phyloP scores from a whole-genome alignment of 2,113 vertebrate species.

The Theropithecus gelada region DNA sequence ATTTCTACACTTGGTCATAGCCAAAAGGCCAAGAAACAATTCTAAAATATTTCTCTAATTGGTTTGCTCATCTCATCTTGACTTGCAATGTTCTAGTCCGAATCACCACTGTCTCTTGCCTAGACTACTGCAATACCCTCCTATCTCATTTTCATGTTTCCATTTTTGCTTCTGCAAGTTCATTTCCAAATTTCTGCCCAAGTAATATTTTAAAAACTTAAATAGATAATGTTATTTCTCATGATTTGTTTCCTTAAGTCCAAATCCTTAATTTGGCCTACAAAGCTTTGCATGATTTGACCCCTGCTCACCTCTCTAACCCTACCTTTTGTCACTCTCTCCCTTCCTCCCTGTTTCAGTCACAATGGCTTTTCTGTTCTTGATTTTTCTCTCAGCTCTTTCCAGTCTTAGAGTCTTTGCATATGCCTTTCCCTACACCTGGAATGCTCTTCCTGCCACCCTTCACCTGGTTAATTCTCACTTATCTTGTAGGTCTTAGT shows the following conservation, averaged over 20 bases:
- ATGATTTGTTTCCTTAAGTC: neutral
- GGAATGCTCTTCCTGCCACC: neutral
- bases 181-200: neutral
- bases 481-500: neutral
- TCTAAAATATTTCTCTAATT: neutral
- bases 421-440: neutral
- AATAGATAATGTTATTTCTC: neutral
- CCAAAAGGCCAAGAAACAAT: too few relatives aligned
- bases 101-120: neutral
- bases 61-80: neutral
- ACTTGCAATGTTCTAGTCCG: neutral
- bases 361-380: neutral
- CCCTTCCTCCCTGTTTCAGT: neutral
- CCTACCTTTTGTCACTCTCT: neutral
- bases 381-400: neutral
- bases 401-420: neutral
- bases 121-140: neutral
- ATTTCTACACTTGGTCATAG: neutral
- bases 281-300: neutral
- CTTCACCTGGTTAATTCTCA: neutral
- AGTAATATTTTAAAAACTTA: neutral
- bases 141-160: neutral
- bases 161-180: constrained; percentile 27
- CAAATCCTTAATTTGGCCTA: neutral
- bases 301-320: neutral